Base-by-base conservation (phyloP, 1,140 invertebrate species). In the Subanguina moxae region DNA sequence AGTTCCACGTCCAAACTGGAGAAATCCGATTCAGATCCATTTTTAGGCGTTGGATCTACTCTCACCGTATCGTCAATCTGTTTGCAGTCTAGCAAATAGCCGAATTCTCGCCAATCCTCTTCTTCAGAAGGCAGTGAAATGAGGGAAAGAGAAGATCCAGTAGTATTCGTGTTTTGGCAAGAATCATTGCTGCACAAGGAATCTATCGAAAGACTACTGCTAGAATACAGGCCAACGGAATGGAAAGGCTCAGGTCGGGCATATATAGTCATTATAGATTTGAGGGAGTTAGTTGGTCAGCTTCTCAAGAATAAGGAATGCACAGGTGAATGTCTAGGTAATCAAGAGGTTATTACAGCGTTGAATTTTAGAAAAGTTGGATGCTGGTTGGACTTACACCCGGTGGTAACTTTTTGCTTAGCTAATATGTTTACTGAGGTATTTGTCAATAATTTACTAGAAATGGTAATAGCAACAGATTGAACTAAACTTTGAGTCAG, bases 31-130 rank as follows among this genome's bases (percentile, higher is more conserved):
- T 61, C 19, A 13, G 58, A 32, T 61, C n/a, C 38, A 56, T 56
- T 56, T 23, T 56, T 23, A 13, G 21, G 13, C 21, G 9, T 23
- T 5, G 3, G 52, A 56, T 56, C 46, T 27, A 52, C 48, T 65
- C 38, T n/a, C 28, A 19, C 27, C 42, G 59, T 45, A 30, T 13
- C 27, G 3, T n/a, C n/a, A 30, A 23, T 19, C 13, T 28, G 19
- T 25, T 15, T 59, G 21, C 11, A 45, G 38, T 73, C 64, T n/a
- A 73, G 56, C 32, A 73, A 45, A 61, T 62, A 73, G 0, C 71
- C 71, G 32, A 73, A 73, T 25, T 32, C n/a, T 0, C 28, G 17
- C 67, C 67, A 73, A 46, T 73, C 67, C 23, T 63, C 57, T 11
- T 73, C 71, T 15, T 67, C 71, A 42, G 48, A 52, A 15, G 48